Evolutionary conservation across 2,888 invertebrate species (phyloP), one percentile per base, ranked within the genome.

Genomic region (Mythimna loreyi): DNA sequence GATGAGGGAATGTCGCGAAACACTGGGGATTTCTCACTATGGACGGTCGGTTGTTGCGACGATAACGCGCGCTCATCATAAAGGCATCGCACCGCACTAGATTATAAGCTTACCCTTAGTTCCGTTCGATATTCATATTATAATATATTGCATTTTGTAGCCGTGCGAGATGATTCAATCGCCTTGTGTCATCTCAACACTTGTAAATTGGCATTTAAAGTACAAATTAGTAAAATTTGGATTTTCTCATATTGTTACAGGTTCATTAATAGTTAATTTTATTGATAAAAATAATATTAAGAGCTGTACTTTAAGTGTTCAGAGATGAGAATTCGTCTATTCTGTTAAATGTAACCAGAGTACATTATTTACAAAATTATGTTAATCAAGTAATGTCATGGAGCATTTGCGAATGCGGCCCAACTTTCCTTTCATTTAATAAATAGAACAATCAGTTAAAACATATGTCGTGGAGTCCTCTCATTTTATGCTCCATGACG

Each of bases 241-340:
- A 95, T 94, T 95, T 94, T 94, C 91, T 95, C 91, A 91, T 94
- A 94, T 96, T 95, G 95, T 96, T 96, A 94, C 95, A 96, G 95
- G 95, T 96, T 95, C 94, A 95, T 95, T 95, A 95, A 95, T 94
- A 92, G 92, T 91, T 94, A 94, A 95, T 91, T 92, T 92, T 91
- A 92, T 92, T 87, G 88, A 91, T 93, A 93, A 91, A 92, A 86
- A 90, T 94, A 95, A 93, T 94, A 89, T 94, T 95, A 95, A 95
- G 94, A 94, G 93, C 94, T 94, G 95, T 96, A 95, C 95, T 96
- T 95, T 96, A 95, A 95, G 95, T 96, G 95, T 95, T 95, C 94
- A 94, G 94, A 94, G 94, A 94, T 92, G 91, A 91, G 89, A 91
- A 92, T 87, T 91, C 90, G 90, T 93, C 88, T 91, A 90, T 92